Conservation (phyloP, 2,888 invertebrate species). For the Napeogenes inachia region DNA sequence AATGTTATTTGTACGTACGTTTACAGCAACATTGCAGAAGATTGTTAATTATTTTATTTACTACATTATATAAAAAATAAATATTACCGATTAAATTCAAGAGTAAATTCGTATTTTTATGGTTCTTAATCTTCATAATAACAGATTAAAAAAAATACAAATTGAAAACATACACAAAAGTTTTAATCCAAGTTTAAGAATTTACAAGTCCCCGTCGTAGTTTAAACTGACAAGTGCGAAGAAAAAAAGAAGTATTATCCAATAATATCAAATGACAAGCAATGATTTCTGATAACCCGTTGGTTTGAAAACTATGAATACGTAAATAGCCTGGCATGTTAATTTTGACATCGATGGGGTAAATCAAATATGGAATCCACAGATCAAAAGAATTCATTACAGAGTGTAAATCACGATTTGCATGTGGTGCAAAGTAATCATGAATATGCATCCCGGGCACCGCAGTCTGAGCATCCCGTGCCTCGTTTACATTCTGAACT, state of each 20-base stretch:
- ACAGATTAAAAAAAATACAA: too few relatives aligned
- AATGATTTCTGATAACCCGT: constrained; percentile 26
- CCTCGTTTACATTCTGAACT: constrained; percentile 46
- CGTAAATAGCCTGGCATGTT: constrained; percentile 66
- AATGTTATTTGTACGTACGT: constrained; percentile 36
- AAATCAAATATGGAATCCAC: constrained; percentile 77
- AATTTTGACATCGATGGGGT: constrained; percentile 70
- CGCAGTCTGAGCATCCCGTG: constrained; percentile 65
- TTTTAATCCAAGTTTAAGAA: too few relatives aligned
- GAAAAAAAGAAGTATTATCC: too few relatives aligned
- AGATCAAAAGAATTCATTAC: constrained; percentile 79
- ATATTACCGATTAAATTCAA: background rate
- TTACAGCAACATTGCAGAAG: constrained; percentile 28
- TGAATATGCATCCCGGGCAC: constrained; percentile 73
- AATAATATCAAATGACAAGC: background rate
- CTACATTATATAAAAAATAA: background rate
- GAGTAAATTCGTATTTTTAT: too few relatives aligned
- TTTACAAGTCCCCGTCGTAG: too few relatives aligned
- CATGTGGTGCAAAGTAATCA: constrained; percentile 70
- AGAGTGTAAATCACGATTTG: constrained; percentile 77
- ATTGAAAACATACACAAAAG: too few relatives aligned
- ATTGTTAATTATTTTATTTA: constrained; percentile 30
- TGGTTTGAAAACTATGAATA: constrained; percentile 69
- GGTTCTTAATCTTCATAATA: too few relatives aligned
- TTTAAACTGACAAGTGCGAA: too few relatives aligned